Base-by-base conservation (phyloP, 2,888 invertebrate species). In the Patella depressa region DNA sequence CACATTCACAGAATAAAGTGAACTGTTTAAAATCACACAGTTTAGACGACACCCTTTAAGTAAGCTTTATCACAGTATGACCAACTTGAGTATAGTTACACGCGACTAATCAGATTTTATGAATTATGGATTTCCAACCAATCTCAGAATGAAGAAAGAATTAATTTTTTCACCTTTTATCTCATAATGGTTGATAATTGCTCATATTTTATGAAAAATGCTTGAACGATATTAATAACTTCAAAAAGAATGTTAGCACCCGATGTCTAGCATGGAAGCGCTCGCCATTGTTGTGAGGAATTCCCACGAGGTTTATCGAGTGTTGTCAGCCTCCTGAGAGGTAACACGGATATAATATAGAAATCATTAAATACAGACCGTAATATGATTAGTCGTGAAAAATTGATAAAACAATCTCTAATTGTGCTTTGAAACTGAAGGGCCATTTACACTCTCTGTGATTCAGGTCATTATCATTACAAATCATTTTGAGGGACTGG, bases 341-440 rank as follows among this genome's bases (percentile, higher is more conserved):
- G 57, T 24, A 54, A 29, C 45, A 45, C 65, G 65, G 19, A 65
- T 65, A 19, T 65, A 24, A 24, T 65, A 24, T 24, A 65, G 65
- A 65, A 29, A 53, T 53, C 45, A 53, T 74, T 65, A 74, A 59
- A 59, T 45, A 74, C 45, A 24, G 57, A 17, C 45, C n/a, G 17
- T 74, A 82, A 82, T 82, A 81, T 82, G 80, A 82, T 82, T 82
- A 82, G 78, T 82, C 80, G 79, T 82, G 82, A 82, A 82, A 82
- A 77, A 82, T 82, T 82, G 73, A 82, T 82, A 77, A 79, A 78
- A 82, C 81, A 81, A 82, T 65, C 24, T 65, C 65, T 65, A 65
- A 65, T 65, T 65, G 65, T 65, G 19, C 65, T 65, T 65, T 65
- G 19, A 65, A 24, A 65, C 14, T 24, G 65, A 24, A 9, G 65